Conservation (phyloP, 2,797 vertebrate species). For the Danio albolineatus region DNA sequence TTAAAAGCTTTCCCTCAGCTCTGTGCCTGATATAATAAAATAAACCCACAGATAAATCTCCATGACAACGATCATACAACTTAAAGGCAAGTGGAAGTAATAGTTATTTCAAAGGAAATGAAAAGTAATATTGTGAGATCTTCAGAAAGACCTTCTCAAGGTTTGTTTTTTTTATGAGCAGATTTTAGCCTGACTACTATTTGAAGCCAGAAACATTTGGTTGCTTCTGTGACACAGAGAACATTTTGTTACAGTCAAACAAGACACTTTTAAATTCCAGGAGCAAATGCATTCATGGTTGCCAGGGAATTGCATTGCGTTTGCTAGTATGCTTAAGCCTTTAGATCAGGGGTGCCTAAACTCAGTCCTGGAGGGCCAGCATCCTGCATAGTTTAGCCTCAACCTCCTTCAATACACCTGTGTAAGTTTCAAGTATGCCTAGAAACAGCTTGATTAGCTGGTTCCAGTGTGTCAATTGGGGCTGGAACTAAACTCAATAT, state of each 20-base stretch:
- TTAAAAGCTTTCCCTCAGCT: not conserved
- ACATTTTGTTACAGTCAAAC: slow-evolving; percentile 9
- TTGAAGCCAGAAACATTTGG: slow-evolving; percentile 1
- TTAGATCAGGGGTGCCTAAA: too few species aligned
- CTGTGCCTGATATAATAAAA: not conserved
- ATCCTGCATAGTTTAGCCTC: too few species aligned
- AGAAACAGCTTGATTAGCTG: too few species aligned
- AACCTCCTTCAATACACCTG: too few species aligned
- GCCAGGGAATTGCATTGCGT: too few species aligned
- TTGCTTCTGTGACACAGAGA: slow-evolving; percentile 7
- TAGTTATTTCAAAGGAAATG: not conserved
- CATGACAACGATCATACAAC: not conserved
- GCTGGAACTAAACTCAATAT: too few species aligned
- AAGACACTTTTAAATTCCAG: not conserved
- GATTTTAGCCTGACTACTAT: slow-evolving; percentile 1
- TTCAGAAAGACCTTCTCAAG: not conserved
- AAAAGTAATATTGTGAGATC: slow-evolving; percentile 9
- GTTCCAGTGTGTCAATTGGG: too few species aligned
- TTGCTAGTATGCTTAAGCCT: too few species aligned
- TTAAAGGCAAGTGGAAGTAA: not conserved
- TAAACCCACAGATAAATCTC: not conserved
- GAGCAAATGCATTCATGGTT: not conserved
- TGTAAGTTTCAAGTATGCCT: too few species aligned
- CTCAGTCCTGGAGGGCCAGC: too few species aligned
- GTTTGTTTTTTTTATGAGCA: not conserved